These are phyloP conservation scores for Montifringilla adamsi DNA, from an alignment of 2,113 vertebrate species.

Conservation along the genomic window DNA sequence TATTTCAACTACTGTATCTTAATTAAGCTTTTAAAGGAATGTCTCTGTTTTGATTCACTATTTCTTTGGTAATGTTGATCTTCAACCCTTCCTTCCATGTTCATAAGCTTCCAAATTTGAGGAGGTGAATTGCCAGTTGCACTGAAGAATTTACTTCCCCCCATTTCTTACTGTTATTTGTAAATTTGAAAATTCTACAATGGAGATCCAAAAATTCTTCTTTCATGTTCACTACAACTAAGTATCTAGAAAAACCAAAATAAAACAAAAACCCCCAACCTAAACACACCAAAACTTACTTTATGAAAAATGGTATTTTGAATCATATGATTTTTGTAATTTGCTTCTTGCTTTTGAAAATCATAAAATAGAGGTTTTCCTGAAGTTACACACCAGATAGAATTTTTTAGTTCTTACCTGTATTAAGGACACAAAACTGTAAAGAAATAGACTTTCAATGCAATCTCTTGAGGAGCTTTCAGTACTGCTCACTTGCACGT, in stretches of 20 bases:
- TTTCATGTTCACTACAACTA: not conserved
- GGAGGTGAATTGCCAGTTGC: not conserved
- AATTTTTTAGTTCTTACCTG: not conserved
- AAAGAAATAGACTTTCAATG: not conserved
- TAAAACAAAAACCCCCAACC: rapidly evolving
- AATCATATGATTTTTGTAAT: not conserved
- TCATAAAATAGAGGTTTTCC: not conserved
- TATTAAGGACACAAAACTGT: not conserved
- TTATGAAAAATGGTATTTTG: not conserved
- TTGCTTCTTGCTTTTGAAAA: not conserved
- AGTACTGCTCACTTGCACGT: not conserved
- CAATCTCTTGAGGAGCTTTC: not conserved
- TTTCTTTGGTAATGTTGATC: not conserved
- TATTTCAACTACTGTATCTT: not conserved
- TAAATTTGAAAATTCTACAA: not conserved
- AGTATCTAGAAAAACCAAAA: not conserved
- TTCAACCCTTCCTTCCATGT: not conserved
- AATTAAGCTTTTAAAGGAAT: not conserved
- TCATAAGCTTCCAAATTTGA: not conserved
- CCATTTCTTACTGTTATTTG: not conserved
- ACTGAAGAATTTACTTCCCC: rapidly evolving
- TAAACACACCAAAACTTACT: rapidly evolving
- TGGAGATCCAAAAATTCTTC: not conserved
- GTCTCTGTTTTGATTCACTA: not conserved
- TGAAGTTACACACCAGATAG: not conserved